Conservation (phyloP, 2,888 invertebrate species). For the Nemurella pictetii region DNA sequence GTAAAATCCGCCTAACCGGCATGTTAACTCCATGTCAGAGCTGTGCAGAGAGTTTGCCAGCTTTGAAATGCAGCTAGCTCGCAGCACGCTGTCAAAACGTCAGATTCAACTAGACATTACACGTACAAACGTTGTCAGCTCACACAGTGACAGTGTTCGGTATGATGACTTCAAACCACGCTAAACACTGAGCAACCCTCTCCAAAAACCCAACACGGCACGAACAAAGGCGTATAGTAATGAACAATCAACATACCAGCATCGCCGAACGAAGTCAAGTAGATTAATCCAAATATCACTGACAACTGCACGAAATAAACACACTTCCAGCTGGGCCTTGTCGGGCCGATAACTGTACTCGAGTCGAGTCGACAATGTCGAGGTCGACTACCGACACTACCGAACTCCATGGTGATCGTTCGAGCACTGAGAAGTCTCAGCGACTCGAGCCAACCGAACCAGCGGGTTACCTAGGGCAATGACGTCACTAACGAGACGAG, state of each 20-base stretch:
- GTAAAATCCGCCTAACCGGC: too few species aligned
- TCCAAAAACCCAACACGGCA: neutral
- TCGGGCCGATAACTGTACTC: neutral
- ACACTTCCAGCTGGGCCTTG: neutral
- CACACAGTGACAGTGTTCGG: too few species aligned
- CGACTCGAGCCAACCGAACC: neutral
- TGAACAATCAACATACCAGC: neutral
- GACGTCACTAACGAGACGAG: neutral
- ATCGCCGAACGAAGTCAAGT: neutral
- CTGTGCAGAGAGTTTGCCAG: too few species aligned
- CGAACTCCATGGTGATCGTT: neutral
- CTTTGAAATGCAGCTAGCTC: too few species aligned
- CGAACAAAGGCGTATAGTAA: neutral
- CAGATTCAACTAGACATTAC: too few species aligned
- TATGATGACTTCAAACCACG: too few species aligned
- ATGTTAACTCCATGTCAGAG: too few species aligned
- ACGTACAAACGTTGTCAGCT: too few species aligned
- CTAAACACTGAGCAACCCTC: neutral
- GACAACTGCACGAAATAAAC: neutral
- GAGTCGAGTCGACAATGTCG: neutral
- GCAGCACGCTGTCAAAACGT: too few species aligned
- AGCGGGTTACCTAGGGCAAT: neutral
- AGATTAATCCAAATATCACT: neutral
- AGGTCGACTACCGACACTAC: neutral
- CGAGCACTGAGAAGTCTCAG: neutral